Percentiles rank a stretch among this genome's conserved stretches.
These are phyloP conservation scores for Cyclopterus lumpus DNA, from an alignment of 2,797 vertebrate genomes.

Conservation along the genomic window DNA sequence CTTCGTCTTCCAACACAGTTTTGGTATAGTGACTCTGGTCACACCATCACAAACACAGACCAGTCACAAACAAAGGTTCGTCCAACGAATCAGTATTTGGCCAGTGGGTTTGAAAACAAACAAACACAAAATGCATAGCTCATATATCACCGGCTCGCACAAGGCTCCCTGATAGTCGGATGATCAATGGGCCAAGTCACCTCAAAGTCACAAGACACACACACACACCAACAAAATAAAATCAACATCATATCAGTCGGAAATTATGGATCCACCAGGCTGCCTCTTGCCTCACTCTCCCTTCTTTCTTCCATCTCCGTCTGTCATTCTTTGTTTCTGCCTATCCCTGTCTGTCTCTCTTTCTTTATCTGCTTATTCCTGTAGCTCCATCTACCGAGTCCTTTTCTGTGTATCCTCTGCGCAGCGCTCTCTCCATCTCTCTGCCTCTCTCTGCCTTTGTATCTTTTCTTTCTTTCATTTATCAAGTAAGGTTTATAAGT, in stretches of 20 bases:
- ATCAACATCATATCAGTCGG: constrained; percentile 42
- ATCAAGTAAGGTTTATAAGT: constrained; percentile 57
- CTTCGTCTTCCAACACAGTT: constrained; percentile 50
- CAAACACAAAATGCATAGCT: not conserved
- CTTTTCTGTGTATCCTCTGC: constrained; percentile 24
- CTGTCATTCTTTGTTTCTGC: constrained; percentile 53
- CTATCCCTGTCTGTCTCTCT: constrained; percentile 47
- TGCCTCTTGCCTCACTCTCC: constrained; percentile 39
- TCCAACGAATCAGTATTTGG: constrained; percentile 22
- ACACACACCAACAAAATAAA: constrained; percentile 36
- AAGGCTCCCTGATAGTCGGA: constrained; percentile 13
- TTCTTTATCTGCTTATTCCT: constrained; percentile 41
- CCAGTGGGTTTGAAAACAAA: constrained; percentile 5
- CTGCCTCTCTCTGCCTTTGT: constrained; percentile 16
- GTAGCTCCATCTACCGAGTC: constrained; percentile 28
- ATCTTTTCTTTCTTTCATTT: constrained; percentile 48
- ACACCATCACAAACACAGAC: constrained; percentile 47
- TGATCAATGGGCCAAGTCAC: constrained; percentile 46
- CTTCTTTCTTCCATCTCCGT: constrained; percentile 56
- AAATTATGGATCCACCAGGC: constrained; percentile 40
- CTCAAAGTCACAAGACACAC: constrained; percentile 49
- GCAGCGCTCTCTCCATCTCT: not conserved
- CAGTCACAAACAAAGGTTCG: constrained; percentile 50
- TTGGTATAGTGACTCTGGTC: constrained; percentile 59
- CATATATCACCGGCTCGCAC: constrained; percentile 3